Evolutionary conservation across 2,888 invertebrate genomes (phyloP), one percentile per base, ranked within the genome.

Genomic region (Xanthia togata): DNA sequence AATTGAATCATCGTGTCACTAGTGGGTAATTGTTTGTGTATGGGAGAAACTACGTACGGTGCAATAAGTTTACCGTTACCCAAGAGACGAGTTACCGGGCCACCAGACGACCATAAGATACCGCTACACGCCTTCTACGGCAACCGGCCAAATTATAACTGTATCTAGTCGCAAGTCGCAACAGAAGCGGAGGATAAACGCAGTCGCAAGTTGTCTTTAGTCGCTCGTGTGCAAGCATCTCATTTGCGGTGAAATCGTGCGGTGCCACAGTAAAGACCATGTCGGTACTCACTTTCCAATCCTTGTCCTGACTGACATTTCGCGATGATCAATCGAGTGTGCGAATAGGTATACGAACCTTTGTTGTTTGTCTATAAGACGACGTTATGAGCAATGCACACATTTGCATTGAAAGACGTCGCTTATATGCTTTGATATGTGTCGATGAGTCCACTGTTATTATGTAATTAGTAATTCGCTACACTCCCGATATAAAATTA

Each of bases 101-200:
- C 91, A 91, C 81, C 89, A 91, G 87, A 85, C 91, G 82, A 90
- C 92, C 90, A 90, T 92, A 93, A 90, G 90, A 89, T 95, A 95
- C 95, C 95, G 95, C 95, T 95, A 94, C 79, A 78, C 89, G 90
- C 93, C 94, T 92, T 93, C 89, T 92, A 93, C 89, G 91, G 91
- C 91, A 88, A 90, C 89, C 90, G 91, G 90, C 93, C 93, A 92
- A 94, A 94, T 92, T 93, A 93, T 96, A 95, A 95, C 96, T 95
- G 95, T 95, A 93, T 90, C 92, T 91, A 91, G 86, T 88, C 82
- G 83, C 87, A 87, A 88, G 87, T 87, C 83, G 82, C 86, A 87
- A 88, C 82, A 81, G 75, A 85, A 88, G 81, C 87, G 82, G 83
- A 82, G 80, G 87, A 85, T 88, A 81, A 86, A 79, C 85, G 81